Evolutionary conservation across 2,797 vertebrate genomes (phyloP), one percentile per base, ranked within the genome.

Genomic region (Bucorvus abyssinicus): DNA sequence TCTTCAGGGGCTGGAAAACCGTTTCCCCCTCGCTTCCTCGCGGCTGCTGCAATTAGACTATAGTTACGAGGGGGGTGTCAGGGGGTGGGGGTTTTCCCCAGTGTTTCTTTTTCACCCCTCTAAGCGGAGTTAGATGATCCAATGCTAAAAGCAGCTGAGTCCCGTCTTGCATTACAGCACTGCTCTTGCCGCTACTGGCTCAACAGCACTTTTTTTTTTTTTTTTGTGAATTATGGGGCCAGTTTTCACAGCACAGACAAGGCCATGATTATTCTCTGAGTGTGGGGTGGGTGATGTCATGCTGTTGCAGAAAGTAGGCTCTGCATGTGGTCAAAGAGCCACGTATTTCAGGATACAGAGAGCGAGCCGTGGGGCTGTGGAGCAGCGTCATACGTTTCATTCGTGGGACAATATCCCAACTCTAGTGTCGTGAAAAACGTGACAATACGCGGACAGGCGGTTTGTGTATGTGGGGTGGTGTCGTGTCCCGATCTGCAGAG

Each of bases 221-320:
- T 44, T 32, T 57, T 23, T n/a, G 22, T 42, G 0, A 89, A 42
- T 84, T 59, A 45, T 40, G 60, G 64, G 70, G 23, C 56, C 56
- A 29, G 34, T 57, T 95, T 93, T 79, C 84, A 40, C 81, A 79
- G 69, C 29, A 55, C 53, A 80, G 78, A 83, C 70, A 74, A 78
- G 74, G 55, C 80, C 14, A 13, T 94, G 77, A 70, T 90, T 93
- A 93, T 96, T 93, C 56, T 53, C 47, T 30, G 68, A 64, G 50
- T 29, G 36, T 67, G 70, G 70, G 49, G 47, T 1, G 22, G 85
- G 47, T 93, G 91, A 87, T 73, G 83, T 89, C 88, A 42, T 83
- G 44, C 52, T 79, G 77, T 23, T 94, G 67, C 29, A 94, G 79
- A 82, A 76, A 24, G 74, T 14, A 38, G 63, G n/a, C 67, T 95